phyloP scores from a whole-genome alignment of 2,113 vertebrate species.

The Zosterops japonicus region DNA sequence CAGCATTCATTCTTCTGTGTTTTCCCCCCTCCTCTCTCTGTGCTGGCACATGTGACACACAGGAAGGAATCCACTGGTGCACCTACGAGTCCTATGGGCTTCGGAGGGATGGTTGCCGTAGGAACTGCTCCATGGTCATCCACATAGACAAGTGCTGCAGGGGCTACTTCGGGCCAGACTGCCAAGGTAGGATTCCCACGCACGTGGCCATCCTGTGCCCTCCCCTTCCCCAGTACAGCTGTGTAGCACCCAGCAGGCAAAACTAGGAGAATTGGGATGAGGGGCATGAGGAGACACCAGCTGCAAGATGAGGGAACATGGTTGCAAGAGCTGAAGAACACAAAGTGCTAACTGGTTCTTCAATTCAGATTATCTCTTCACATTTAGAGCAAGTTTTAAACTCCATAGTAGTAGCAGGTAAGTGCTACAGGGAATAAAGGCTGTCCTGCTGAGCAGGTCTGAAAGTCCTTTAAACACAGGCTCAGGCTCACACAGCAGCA shows the following conservation, averaged over 20 bases:
- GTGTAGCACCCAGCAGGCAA: rapidly evolving
- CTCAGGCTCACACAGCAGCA: not conserved
- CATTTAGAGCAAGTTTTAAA: not conserved
- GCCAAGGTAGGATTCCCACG: constrained; percentile 79
- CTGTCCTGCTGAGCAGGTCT: not conserved
- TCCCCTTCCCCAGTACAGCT: not conserved
- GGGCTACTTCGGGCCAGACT: constrained; percentile 87
- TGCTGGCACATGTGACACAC: rapidly evolving
- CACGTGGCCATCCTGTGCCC: rapidly evolving
- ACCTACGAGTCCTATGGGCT: constrained; percentile 33
- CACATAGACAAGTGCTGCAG: constrained; percentile 84
- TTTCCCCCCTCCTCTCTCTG: not conserved
- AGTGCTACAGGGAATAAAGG: not conserved
- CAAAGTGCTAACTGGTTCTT: not conserved
- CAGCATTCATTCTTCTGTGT: not conserved
- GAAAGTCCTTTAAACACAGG: not conserved
- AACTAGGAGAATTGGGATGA: rapidly evolving
- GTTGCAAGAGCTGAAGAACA: not conserved
- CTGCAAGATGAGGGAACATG: not conserved
- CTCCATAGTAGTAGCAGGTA: too few relatives aligned
- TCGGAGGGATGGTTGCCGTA: constrained; percentile 77
- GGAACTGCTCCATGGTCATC: constrained; percentile 76
- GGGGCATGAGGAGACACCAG: not conserved
- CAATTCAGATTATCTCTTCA: not conserved
- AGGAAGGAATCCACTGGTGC: constrained; percentile 73